Evolutionary conservation across 2,113 vertebrate species (phyloP).

Genomic region (Lampris megalopsis): DNA sequence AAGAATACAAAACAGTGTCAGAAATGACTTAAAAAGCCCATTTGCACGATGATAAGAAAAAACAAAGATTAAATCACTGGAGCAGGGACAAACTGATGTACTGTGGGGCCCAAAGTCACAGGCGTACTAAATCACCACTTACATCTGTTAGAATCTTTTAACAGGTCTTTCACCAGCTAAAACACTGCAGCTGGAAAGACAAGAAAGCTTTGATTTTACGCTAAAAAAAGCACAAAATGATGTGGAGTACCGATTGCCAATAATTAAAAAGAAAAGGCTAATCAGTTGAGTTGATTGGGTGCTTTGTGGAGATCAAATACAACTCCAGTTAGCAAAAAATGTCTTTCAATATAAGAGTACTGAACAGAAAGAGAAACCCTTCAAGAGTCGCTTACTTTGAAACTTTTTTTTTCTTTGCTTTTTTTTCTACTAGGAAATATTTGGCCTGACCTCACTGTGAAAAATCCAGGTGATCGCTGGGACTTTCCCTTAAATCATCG

Average conservation of each 20-base stretch:
- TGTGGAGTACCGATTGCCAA: conserved; percentile 17
- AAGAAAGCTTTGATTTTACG: conserved; percentile 62
- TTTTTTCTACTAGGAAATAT: neutral
- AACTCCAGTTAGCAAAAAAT: too few relatives aligned
- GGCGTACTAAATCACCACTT: conserved; percentile 65
- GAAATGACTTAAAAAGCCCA: conserved; percentile 29
- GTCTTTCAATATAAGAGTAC: too few relatives aligned
- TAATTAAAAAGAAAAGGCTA: too few relatives aligned
- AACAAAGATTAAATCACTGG: conserved; percentile 39
- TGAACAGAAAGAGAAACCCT: too few relatives aligned
- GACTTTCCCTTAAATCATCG: neutral
- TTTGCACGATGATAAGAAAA: conserved; percentile 48
- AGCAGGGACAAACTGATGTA: conserved; percentile 53
- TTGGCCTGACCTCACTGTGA: neutral
- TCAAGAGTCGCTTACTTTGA: too few relatives aligned
- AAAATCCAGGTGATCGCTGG: neutral
- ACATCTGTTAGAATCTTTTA: conserved; percentile 48
- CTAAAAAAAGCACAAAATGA: conserved; percentile 58
- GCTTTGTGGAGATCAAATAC: too few relatives aligned
- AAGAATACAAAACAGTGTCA: conserved; percentile 16
- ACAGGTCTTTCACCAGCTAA: conserved; percentile 41
- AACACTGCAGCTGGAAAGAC: conserved; percentile 60
- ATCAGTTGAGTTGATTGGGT: too few relatives aligned
- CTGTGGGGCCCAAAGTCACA: conserved; percentile 48
- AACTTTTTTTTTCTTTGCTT: too few relatives aligned